phyloP scores from a whole-genome alignment of 2,113 vertebrate species.

The Columba livia region DNA sequence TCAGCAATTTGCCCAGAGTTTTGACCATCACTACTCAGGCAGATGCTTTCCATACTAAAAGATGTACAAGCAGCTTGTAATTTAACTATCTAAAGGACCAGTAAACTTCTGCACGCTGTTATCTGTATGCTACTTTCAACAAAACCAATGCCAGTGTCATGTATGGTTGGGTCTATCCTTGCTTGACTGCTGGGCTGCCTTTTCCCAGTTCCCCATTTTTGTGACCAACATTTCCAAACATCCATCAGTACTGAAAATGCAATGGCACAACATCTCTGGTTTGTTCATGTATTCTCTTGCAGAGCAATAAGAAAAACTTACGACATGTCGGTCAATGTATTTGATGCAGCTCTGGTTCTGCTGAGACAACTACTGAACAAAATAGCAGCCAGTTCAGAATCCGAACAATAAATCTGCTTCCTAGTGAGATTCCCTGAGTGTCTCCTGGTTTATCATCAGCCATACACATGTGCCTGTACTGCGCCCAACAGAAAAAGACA shows the following conservation, averaged over 20 bases:
- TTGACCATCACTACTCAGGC: background rate
- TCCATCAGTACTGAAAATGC: background rate
- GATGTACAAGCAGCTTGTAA: background rate
- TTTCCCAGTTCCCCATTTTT: background rate
- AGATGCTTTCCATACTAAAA: background rate
- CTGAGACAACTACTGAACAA: background rate
- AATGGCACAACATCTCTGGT: background rate
- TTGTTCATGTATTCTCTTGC: background rate
- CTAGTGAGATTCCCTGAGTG: background rate
- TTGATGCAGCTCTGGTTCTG: background rate
- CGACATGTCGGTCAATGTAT: background rate
- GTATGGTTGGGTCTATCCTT: background rate
- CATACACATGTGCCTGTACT: background rate
- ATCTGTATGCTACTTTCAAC: background rate
- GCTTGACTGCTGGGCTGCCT: background rate
- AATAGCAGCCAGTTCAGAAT: background rate
- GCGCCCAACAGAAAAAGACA: background rate
- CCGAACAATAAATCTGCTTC: background rate
- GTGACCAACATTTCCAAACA: background rate
- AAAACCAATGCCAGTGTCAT: background rate
- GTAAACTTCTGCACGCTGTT: background rate
- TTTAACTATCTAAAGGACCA: background rate
- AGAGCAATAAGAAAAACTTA: background rate
- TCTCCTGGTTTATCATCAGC: background rate
- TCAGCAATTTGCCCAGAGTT: background rate